phyloP scores from a whole-genome alignment of 1,140 invertebrate genomes.

The Conus betulinus region DNA sequence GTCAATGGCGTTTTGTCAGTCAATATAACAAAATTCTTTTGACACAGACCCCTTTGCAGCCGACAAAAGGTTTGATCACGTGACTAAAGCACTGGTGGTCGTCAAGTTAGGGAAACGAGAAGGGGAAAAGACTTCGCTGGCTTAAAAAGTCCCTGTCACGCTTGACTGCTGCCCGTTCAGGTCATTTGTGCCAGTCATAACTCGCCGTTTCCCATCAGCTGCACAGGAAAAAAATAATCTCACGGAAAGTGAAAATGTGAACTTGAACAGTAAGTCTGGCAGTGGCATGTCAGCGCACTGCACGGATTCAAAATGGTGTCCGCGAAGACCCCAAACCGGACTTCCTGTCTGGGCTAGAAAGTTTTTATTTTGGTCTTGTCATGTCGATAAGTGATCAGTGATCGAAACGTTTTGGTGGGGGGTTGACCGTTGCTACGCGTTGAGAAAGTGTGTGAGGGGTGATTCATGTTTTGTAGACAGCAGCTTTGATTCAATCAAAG shows the following conservation, averaged over 20 bases:
- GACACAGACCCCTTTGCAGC: neutral
- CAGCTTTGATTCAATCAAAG: neutral
- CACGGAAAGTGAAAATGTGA: neutral
- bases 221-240: neutral
- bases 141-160: neutral
- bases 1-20: no score
- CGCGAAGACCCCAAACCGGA: neutral
- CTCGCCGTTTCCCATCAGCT: neutral
- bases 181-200: constrained; percentile 1
- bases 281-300: neutral
- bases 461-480: neutral
- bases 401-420: neutral
- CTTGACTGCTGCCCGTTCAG: neutral
- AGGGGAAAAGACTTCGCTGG: neutral
- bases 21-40: neutral
- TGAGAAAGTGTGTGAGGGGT: neutral
- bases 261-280: neutral
- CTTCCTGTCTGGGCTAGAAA: neutral
- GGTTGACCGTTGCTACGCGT: neutral
- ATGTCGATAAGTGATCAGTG: neutral
- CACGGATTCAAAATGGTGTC: constrained; percentile 8
- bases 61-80: neutral
- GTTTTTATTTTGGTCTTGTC: neutral
- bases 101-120: neutral
- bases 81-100: constrained; percentile 11